phyloP scores from a whole-genome alignment of 2,113 vertebrate genomes.

The Oenanthe melanoleuca region DNA sequence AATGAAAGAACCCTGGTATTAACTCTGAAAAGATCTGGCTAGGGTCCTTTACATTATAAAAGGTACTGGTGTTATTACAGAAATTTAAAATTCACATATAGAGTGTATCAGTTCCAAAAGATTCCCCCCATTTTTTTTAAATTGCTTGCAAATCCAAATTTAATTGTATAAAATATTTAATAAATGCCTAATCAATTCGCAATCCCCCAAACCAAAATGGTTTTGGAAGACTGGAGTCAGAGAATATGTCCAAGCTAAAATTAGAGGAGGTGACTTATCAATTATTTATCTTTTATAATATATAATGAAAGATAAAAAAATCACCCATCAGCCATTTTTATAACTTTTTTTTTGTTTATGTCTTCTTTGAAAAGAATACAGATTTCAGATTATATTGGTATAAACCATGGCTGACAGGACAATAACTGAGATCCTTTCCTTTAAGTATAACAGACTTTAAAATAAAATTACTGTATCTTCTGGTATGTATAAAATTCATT shows the following conservation, averaged over 20 bases:
- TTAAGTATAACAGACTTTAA: constrained; percentile 21
- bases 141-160: neutral
- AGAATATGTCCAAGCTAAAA: neutral
- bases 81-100: neutral
- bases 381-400: neutral
- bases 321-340: neutral
- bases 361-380: neutral
- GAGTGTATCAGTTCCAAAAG: neutral
- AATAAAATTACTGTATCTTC: neutral
- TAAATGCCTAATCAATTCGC: neutral
- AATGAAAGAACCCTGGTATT: neutral
- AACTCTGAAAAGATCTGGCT: neutral
- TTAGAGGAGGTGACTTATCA: neutral
- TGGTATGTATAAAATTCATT: neutral
- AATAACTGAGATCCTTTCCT: neutral
- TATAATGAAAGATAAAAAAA: neutral
- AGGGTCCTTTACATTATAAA: neutral
- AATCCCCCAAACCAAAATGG: fast-evolving
- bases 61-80: neutral
- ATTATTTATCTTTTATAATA: neutral
- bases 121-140: neutral
- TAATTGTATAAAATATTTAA: neutral
- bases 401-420: constrained; percentile 2
- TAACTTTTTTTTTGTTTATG: neutral
- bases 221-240: neutral